These are phyloP conservation scores for Heliconius hortense DNA, from an alignment of 2,888 invertebrate genomes.

Conservation along the genomic window DNA sequence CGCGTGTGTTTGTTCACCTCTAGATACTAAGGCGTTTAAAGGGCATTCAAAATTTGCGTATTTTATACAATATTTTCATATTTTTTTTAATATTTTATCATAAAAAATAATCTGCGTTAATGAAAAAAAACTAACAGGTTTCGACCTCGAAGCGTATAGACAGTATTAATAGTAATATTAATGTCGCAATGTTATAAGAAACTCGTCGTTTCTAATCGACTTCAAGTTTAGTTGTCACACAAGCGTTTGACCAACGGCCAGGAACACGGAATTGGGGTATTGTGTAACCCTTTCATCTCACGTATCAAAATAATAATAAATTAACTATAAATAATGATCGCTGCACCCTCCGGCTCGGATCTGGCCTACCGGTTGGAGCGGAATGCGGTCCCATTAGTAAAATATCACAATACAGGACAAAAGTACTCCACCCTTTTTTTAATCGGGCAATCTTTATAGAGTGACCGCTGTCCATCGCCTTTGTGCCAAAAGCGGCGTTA, in stretches of 20 bases:
- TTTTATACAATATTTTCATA: neutral
- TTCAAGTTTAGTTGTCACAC: constrained; percentile 50
- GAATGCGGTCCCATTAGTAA: constrained; percentile 79
- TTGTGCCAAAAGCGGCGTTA: constrained; percentile 68
- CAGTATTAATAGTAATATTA: constrained; percentile 1
- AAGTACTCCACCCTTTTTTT: constrained; percentile 61
- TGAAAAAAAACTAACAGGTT: neutral
- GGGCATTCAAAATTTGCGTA: constrained; percentile 44
- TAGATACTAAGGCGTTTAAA: constrained; percentile 43
- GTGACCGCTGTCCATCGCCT: constrained; percentile 70
- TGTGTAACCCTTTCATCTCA: constrained; percentile 75
- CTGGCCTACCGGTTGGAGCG: constrained; percentile 73
- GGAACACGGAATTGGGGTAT: constrained; percentile 69
- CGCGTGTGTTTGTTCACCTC: constrained; percentile 39
- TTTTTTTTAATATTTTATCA: neutral
- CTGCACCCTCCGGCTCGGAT: constrained; percentile 54
- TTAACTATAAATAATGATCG: constrained; percentile 76
- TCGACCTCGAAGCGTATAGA: neutral
- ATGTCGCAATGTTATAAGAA: neutral
- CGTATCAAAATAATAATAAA: constrained; percentile 81
- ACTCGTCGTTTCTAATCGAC: constrained; percentile 33
- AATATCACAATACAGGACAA: constrained; percentile 71
- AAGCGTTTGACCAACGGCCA: constrained; percentile 66
- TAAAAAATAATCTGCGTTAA: neutral
- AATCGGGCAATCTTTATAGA: constrained; percentile 78